phyloP scores from a whole-genome alignment of 2,797 vertebrate genomes.

The Rousettus madagascariensis region DNA sequence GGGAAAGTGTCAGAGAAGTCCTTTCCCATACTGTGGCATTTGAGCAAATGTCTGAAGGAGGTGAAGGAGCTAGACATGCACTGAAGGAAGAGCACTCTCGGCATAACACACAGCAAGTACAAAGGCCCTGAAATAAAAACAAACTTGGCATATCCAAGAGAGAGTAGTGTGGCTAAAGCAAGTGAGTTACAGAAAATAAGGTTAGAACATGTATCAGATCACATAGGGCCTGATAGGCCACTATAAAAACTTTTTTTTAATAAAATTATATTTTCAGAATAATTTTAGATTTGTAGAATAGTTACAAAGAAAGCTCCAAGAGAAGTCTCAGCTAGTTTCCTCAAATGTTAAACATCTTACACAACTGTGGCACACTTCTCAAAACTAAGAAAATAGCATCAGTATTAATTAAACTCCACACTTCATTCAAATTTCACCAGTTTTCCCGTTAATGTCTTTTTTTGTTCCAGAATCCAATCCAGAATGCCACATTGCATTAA shows the following conservation, averaged over 20 bases:
- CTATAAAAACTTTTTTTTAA: not conserved
- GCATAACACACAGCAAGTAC: not conserved
- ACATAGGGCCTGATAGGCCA: not conserved
- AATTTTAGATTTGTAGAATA: constrained; percentile 27
- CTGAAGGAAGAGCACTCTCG: not conserved
- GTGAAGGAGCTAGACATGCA: not conserved
- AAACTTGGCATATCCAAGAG: not conserved
- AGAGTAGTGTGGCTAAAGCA: not conserved
- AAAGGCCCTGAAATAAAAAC: not conserved
- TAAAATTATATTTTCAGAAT: not conserved
- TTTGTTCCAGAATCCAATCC: not conserved
- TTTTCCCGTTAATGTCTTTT: not conserved
- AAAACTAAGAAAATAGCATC: constrained; percentile 24
- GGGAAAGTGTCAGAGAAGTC: not conserved
- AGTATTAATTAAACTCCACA: not conserved
- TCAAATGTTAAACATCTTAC: not conserved
- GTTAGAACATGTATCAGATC: not conserved
- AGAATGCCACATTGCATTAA: not conserved
- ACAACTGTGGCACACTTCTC: not conserved
- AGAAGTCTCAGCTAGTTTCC: not conserved
- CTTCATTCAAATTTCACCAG: not conserved
- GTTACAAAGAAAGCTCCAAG: not conserved
- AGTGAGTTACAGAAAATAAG: not conserved
- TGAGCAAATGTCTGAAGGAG: not conserved
- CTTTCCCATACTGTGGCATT: not conserved